Conservation (phyloP, 2,888 invertebrate species). For the Xestia xanthographa region DNA sequence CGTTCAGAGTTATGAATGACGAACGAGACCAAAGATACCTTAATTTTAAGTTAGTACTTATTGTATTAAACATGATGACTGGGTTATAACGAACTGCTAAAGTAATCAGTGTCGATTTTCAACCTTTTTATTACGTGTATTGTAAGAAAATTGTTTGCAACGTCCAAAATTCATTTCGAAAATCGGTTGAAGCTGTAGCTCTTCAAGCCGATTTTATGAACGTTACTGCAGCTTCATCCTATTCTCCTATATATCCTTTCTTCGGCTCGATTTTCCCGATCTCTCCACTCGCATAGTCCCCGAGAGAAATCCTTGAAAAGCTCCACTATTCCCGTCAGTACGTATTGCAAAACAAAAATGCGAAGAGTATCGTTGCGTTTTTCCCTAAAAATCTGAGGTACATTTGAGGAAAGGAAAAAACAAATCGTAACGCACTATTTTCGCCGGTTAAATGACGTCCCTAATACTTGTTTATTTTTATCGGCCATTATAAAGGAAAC, state of each 20-base stretch:
- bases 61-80: not conserved
- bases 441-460: slow-evolving; percentile 47
- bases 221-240: slow-evolving; percentile 24
- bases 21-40: not conserved
- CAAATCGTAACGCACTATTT: slow-evolving; percentile 57
- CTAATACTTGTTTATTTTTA: slow-evolving; percentile 61
- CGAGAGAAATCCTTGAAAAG: slow-evolving; percentile 55
- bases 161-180: not conserved
- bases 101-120: not conserved
- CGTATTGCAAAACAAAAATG: slow-evolving; percentile 43
- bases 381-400: slow-evolving; percentile 29
- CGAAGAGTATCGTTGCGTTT: slow-evolving; percentile 17
- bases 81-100: not conserved
- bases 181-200: not conserved
- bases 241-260: slow-evolving; percentile 28
- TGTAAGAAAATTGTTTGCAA: not conserved
- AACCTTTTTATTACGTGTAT: not conserved
- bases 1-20: not conserved
- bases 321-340: slow-evolving; percentile 17
- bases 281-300: slow-evolving; percentile 34
- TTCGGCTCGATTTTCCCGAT: slow-evolving; percentile 38
- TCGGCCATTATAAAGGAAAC: slow-evolving; percentile 59
- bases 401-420: slow-evolving; percentile 58
- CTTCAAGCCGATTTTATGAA: slow-evolving; percentile 37
- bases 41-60: not conserved